Percentiles rank a stretch among this genome's conserved stretches.
Evolutionary conservation across 2,888 invertebrate genomes (phyloP).

Genomic region (Rotaria macrura): DNA sequence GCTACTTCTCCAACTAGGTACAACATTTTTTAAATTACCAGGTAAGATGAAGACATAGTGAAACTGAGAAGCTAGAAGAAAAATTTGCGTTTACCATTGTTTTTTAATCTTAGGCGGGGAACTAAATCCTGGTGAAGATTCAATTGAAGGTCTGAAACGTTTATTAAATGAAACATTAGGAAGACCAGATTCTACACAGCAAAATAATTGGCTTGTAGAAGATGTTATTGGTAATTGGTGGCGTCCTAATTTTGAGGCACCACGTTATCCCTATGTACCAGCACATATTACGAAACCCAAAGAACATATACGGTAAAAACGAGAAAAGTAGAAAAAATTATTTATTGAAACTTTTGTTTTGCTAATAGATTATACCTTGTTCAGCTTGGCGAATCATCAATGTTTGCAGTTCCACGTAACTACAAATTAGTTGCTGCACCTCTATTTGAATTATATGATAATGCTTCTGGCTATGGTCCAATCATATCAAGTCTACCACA

Average conservation of each 20-base stretch:
- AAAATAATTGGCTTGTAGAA: slow-evolving; percentile 94
- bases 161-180: slow-evolving; percentile 74
- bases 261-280: slow-evolving; percentile 97
- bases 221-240: slow-evolving; percentile 97
- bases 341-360: not conserved
- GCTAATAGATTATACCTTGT: slow-evolving; percentile 66
- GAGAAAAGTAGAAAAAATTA: not conserved
- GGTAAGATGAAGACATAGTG: slow-evolving; percentile 39
- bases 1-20: slow-evolving; percentile 83
- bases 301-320: slow-evolving; percentile 68
- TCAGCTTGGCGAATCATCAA: slow-evolving; percentile 88
- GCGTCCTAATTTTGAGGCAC: slow-evolving; percentile 98
- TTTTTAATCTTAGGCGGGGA: slow-evolving; percentile 62
- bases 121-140: slow-evolving; percentile 81
- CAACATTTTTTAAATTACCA: slow-evolving; percentile 91
- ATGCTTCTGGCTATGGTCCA: slow-evolving; percentile 95
- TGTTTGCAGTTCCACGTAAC: slow-evolving; percentile 97
- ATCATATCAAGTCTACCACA: slow-evolving; percentile 97
- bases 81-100: not conserved
- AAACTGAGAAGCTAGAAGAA: not conserved
- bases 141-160: slow-evolving; percentile 86
- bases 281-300: slow-evolving; percentile 99
- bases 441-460: slow-evolving; percentile 93
- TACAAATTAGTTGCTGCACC: slow-evolving; percentile 98
- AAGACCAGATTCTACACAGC: slow-evolving; percentile 69